phyloP scores from a whole-genome alignment of 2,888 invertebrate genomes.

The Pandemis cinnamomeana region DNA sequence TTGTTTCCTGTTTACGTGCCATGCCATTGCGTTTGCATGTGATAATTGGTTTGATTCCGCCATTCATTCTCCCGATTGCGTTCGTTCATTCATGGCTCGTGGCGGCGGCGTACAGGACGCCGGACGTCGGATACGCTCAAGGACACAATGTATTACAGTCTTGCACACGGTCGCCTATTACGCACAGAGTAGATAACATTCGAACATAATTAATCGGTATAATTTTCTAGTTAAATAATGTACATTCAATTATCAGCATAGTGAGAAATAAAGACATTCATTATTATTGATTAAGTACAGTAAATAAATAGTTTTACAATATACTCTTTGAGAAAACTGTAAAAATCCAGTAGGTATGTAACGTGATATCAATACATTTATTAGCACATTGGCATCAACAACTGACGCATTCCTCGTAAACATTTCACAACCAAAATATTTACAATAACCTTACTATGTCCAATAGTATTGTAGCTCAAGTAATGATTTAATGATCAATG shows the following conservation, averaged over 20 bases:
- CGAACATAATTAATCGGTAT: slow-evolving; percentile 1
- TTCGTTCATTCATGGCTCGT: slow-evolving; percentile 56
- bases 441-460: slow-evolving; percentile 13
- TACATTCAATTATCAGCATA: background rate
- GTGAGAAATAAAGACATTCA: background rate
- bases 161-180: slow-evolving; percentile 29
- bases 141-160: slow-evolving; percentile 54
- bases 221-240: slow-evolving; percentile 6
- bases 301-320: background rate
- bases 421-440: slow-evolving; percentile 21
- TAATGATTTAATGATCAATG: slow-evolving; percentile 48
- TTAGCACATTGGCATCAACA: slow-evolving; percentile 19
- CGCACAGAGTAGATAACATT: slow-evolving; percentile 1
- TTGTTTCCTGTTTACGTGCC: slow-evolving; percentile 58
- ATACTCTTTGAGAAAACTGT: background rate
- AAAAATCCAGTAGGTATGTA: background rate
- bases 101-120: slow-evolving; percentile 42
- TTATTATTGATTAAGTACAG: slow-evolving; percentile 7
- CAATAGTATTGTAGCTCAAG: slow-evolving; percentile 1
- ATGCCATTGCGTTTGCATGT: slow-evolving; percentile 50
- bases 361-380: slow-evolving; percentile 5
- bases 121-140: slow-evolving; percentile 68
- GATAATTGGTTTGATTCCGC: slow-evolving; percentile 49
- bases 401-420: slow-evolving; percentile 38
- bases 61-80: slow-evolving; percentile 38